Conservation (phyloP, 2,888 invertebrate genomes). For the Cephus nigrinus region DNA sequence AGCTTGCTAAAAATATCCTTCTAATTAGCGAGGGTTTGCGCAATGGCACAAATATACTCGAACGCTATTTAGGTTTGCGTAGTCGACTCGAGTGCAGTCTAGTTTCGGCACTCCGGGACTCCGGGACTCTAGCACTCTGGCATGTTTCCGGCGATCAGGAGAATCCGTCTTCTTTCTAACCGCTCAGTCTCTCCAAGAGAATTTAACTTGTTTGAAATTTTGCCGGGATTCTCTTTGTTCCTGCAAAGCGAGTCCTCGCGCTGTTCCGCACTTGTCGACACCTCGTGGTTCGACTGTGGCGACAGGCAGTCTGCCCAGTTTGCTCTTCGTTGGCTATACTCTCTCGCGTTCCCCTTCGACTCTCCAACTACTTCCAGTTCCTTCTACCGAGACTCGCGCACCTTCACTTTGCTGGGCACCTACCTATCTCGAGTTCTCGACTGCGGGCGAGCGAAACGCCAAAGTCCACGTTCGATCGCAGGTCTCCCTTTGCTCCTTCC, state of each 20-base stretch:
- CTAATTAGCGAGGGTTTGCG: slow-evolving; percentile 18
- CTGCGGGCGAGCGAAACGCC: too few species aligned
- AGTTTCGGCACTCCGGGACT: background rate
- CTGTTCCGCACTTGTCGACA: slow-evolving; percentile 9
- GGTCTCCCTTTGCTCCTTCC: background rate
- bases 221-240: slow-evolving; percentile 9
- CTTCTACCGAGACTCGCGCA: background rate
- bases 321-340: slow-evolving; percentile 21
- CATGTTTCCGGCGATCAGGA: background rate
- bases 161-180: background rate
- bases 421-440: too few species aligned
- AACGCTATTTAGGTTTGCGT: background rate
- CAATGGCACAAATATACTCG: slow-evolving; percentile 1
- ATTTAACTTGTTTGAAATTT: too few species aligned
- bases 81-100: background rate
- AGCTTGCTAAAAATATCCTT: slow-evolving; percentile 21
- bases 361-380: background rate
- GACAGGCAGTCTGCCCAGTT: slow-evolving; percentile 34
- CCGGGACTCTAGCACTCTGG: background rate
- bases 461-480: background rate
- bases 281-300: too few species aligned
- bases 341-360: slow-evolving; percentile 1
- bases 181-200: too few species aligned
- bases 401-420: background rate
- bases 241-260: background rate